A percentile compares a stretch with the other conserved stretches of the same genome.
phyloP scores from a whole-genome alignment of 2,797 vertebrate species.

The Aldrovandia affinis region DNA sequence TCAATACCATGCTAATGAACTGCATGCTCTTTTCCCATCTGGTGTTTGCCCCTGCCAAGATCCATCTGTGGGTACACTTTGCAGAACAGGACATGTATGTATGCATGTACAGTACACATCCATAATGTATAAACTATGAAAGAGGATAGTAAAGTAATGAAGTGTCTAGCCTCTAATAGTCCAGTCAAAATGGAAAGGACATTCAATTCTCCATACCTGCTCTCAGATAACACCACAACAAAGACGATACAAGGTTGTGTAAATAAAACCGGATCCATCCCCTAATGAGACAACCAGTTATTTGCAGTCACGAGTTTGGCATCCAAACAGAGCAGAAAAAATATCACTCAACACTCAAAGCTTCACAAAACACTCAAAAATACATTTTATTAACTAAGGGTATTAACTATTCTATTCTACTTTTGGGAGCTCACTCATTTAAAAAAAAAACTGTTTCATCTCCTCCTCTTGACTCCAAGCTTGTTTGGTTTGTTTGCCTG shows the following conservation, averaged over 20 bases:
- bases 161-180: neutral
- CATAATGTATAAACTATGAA: neutral
- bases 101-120: neutral
- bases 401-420: neutral
- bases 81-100: neutral
- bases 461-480: neutral
- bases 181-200: neutral
- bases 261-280: no score
- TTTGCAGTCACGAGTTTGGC: no score
- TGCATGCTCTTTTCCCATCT: slow-evolving; percentile 7
- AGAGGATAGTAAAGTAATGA: neutral
- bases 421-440: neutral
- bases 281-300: no score
- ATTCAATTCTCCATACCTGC: neutral
- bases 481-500: neutral
- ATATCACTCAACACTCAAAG: no score
- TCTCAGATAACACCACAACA: no score
- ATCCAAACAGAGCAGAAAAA: no score
- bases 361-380: no score
- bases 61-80: neutral
- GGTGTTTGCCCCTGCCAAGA: neutral
- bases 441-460: neutral
- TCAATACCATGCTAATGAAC: slow-evolving; percentile 1
- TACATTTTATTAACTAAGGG: no score
- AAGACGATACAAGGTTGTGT: no score